Conservation (phyloP, 2,797 vertebrate species). For the Sternarchorhynchus goeldii region DNA sequence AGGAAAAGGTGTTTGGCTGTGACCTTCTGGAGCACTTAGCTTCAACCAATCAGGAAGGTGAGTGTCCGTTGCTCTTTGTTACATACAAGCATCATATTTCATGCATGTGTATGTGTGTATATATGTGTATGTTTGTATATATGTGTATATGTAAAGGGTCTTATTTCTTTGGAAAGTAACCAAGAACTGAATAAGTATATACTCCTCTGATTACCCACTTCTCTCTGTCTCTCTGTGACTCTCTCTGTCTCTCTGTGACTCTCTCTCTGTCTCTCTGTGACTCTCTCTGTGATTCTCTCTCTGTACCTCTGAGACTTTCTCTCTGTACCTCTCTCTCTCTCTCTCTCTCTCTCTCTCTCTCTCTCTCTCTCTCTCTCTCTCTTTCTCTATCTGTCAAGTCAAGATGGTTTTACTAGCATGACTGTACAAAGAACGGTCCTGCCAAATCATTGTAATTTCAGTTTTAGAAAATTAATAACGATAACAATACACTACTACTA, state of each 20-base stretch:
- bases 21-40: conserved; percentile 85
- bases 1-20: conserved; percentile 92
- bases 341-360: background rate
- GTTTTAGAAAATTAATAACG: no score
- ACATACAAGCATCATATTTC: background rate
- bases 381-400: no score
- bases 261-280: background rate
- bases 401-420: no score
- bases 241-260: background rate
- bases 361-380: no score
- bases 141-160: background rate
- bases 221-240: background rate
- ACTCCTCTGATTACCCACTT: no score
- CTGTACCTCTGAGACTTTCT: background rate
- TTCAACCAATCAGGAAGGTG: conserved; percentile 82
- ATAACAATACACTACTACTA: no score
- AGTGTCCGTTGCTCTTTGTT: conserved; percentile 59
- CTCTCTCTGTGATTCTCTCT: no score
- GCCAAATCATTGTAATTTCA: no score
- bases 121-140: background rate
- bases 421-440: no score
- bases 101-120: background rate
- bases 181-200: no score
- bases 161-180: background rate
- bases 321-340: background rate